Evolutionary conservation across 2,113 vertebrate genomes (phyloP).

Genomic region (Todiramphus saurophagus): DNA sequence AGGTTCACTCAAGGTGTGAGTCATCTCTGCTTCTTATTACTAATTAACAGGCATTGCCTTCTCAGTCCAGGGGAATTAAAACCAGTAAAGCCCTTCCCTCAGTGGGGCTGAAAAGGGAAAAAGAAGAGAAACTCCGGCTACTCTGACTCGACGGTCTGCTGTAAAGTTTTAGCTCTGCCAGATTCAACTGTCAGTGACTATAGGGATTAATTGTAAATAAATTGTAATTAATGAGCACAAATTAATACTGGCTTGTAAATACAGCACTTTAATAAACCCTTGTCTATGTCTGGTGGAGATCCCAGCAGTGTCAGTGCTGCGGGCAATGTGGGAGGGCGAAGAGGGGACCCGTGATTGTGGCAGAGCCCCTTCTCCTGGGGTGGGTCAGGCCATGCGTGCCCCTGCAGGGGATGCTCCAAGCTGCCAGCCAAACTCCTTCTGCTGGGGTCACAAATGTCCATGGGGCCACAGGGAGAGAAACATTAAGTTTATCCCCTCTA

Average conservation of each 20-base stretch:
- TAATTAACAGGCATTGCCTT: not conserved
- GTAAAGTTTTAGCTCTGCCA: not conserved
- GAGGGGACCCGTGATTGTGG: accelerated
- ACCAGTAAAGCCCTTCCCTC: not conserved
- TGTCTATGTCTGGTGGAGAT: not conserved
- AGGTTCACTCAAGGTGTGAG: accelerated
- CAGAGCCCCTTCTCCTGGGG: not conserved
- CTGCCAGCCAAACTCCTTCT: not conserved
- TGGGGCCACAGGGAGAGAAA: accelerated
- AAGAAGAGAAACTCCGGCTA: not conserved
- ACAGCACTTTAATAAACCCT: not conserved
- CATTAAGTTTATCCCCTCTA: not conserved
- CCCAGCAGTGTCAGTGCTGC: accelerated
- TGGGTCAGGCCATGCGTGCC: accelerated
- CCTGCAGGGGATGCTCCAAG: accelerated
- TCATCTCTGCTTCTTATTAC: not conserved
- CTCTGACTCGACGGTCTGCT: not conserved
- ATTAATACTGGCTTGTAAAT: not conserved
- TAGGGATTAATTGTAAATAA: not conserved
- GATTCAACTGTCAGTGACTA: not conserved
- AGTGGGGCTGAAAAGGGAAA: not conserved
- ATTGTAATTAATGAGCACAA: not conserved
- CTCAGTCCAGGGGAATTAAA: not conserved
- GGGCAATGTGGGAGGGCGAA: not conserved
- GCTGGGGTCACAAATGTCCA: accelerated